These are phyloP conservation scores for Ommatoiulus sabulosus DNA, from an alignment of 2,888 invertebrate genomes.

Conservation along the genomic window DNA sequence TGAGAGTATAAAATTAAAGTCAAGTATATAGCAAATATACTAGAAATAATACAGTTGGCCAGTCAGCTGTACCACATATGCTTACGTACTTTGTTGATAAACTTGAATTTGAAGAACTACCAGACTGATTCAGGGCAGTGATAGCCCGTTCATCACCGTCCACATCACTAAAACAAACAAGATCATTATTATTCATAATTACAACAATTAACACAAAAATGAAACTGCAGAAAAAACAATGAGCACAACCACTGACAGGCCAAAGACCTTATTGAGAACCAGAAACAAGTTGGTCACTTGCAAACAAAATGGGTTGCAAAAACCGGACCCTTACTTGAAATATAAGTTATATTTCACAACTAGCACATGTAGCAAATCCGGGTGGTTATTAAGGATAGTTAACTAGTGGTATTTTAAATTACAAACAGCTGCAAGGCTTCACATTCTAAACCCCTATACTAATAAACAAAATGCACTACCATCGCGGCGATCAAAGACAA, in stretches of 20 bases:
- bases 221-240: neutral
- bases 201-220: neutral
- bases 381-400: too few relatives aligned
- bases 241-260: neutral
- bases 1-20: too few relatives aligned
- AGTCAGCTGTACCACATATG: neutral
- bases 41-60: neutral
- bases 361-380: too few relatives aligned
- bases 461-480: too few relatives aligned
- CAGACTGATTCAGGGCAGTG: constrained; percentile 70
- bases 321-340: neutral
- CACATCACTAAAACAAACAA: constrained; percentile 71
- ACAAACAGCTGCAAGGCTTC: too few relatives aligned
- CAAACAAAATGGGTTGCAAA: too few relatives aligned
- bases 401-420: too few relatives aligned
- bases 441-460: too few relatives aligned
- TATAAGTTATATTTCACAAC: too few relatives aligned
- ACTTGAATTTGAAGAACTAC: constrained; percentile 80
- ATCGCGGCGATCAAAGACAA: too few relatives aligned
- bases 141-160: constrained; percentile 73
- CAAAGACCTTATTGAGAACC: neutral
- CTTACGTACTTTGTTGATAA: constrained; percentile 72
- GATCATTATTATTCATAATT: neutral
- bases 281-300: neutral
- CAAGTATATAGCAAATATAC: neutral